These are phyloP conservation scores for Alectoris magna DNA, from an alignment of 2,797 vertebrate species.

Conservation along the genomic window DNA sequence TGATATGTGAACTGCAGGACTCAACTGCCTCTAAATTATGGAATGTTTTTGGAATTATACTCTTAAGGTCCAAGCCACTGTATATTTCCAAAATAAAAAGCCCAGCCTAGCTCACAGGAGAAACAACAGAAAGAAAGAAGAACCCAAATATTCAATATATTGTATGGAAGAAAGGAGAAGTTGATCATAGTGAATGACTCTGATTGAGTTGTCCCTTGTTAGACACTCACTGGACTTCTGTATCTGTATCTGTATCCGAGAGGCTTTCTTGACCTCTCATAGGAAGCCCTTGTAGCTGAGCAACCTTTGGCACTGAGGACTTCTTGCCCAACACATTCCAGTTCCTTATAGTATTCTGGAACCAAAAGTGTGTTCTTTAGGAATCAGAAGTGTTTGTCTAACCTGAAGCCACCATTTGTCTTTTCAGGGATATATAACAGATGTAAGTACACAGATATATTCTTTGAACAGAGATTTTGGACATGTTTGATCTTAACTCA, in stretches of 20 bases:
- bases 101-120: background rate
- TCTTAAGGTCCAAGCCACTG: background rate
- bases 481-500: background rate
- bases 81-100: background rate
- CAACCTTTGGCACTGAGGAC: background rate
- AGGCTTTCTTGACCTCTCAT: background rate
- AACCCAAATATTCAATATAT: background rate
- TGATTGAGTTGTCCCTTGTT: background rate
- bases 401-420: background rate
- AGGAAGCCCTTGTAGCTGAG: background rate
- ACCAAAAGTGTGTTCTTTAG: background rate
- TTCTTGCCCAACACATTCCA: background rate
- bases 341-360: background rate
- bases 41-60: background rate
- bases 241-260: background rate
- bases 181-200: background rate
- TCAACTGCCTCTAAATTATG: background rate
- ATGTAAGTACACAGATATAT: background rate
- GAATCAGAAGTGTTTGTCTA: background rate
- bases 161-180: background rate
- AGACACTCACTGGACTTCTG: background rate
- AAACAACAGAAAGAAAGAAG: background rate
- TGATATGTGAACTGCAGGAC: background rate
- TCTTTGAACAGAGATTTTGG: background rate
- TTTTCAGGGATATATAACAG: background rate